Evolutionary conservation across 1,140 invertebrate species (phyloP).

Genomic region (Listronotus oregonensis): DNA sequence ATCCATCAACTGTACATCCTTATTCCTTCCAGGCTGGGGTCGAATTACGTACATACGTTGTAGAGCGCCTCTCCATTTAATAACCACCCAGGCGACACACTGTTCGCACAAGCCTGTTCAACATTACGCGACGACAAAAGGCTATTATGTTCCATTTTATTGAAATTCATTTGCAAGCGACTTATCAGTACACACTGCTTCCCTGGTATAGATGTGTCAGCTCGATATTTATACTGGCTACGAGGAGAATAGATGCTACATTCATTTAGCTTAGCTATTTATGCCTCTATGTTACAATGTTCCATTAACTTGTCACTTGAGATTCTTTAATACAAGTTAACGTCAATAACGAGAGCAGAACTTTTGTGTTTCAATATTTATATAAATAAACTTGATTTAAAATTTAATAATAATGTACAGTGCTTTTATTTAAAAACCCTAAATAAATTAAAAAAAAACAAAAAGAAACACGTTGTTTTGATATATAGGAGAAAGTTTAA

Average conservation of each 20-base stretch:
- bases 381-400: no score
- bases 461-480: no score
- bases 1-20: background rate
- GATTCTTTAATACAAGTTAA: no score
- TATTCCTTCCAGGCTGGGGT: background rate
- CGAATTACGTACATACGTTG: background rate
- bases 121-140: slow-evolving; percentile 24
- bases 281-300: background rate
- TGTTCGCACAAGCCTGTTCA: slow-evolving; percentile 6
- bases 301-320: no score
- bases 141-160: slow-evolving; percentile 36
- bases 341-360: no score
- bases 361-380: no score
- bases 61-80: background rate
- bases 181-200: slow-evolving; percentile 22
- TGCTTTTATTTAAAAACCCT: no score
- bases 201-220: slow-evolving; percentile 3
- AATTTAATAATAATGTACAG: no score
- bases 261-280: slow-evolving; percentile 25
- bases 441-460: no score
- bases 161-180: slow-evolving; percentile 23
- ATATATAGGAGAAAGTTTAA: no score
- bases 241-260: slow-evolving; percentile 10
- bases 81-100: background rate
- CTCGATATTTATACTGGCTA: slow-evolving; percentile 14